phyloP scores from a whole-genome alignment of 2,888 invertebrate genomes.

The Limnephilus auricula region DNA sequence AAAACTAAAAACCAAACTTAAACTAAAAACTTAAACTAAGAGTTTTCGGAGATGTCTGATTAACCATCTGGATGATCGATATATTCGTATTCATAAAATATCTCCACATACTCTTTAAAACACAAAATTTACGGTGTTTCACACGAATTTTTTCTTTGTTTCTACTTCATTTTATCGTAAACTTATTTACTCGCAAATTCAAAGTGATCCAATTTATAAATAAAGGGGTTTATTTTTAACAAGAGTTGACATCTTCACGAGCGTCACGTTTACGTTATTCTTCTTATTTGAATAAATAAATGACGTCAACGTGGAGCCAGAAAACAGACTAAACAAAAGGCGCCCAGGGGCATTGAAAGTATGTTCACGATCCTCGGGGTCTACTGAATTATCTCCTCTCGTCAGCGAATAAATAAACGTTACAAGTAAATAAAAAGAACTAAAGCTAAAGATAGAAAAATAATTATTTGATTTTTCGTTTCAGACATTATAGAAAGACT shows the following conservation, averaged over 20 bases:
- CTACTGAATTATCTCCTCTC: constrained; percentile 1
- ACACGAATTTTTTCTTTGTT: not conserved
- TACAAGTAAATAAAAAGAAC: not conserved
- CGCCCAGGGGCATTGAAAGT: constrained; percentile 14
- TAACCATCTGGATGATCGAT: too few relatives aligned
- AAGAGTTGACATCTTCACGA: not conserved
- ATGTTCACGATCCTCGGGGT: constrained; percentile 9
- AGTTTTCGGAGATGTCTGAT: too few relatives aligned
- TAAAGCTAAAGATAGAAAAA: not conserved
- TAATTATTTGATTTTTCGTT: not conserved
- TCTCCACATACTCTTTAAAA: not conserved
- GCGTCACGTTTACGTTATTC: not conserved
- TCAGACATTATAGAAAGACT: too few relatives aligned
- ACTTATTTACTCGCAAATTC: not conserved
- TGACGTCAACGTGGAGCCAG: not conserved
- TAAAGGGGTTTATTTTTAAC: not conserved
- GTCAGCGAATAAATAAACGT: not conserved
- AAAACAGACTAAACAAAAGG: not conserved
- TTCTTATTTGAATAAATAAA: not conserved
- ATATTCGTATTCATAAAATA: too few relatives aligned
- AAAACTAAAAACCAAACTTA: too few relatives aligned
- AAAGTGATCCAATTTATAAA: not conserved
- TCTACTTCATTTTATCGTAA: not conserved
- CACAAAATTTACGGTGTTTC: not conserved
- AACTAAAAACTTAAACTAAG: too few relatives aligned